Conservation (phyloP, 2,797 vertebrate species). For the Eulemur rubriventer region DNA sequence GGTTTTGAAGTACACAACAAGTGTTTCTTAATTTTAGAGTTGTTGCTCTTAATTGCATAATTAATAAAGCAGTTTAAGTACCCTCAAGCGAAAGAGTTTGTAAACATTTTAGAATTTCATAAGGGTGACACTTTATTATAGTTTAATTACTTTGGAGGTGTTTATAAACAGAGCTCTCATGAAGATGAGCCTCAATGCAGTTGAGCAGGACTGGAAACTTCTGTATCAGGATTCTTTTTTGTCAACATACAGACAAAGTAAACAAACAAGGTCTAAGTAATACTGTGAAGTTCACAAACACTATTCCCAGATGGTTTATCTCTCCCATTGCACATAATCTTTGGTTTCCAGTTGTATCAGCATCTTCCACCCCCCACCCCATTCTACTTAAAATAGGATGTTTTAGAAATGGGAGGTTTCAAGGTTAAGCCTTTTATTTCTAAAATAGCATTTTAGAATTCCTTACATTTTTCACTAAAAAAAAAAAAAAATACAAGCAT, state of each 20-base stretch:
- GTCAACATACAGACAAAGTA: not conserved
- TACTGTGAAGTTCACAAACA: not conserved
- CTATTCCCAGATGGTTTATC: not conserved
- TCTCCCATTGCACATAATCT: not conserved
- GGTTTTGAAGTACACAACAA: not conserved
- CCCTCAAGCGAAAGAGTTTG: conserved; percentile 23
- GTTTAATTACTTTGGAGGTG: conserved; percentile 52
- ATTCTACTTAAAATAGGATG: not conserved
- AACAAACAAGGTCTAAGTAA: not conserved
- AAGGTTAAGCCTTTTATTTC: not conserved
- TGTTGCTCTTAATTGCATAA: conserved; percentile 43
- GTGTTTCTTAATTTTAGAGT: conserved; percentile 48
- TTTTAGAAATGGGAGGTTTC: not conserved
- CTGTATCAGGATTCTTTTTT: not conserved
- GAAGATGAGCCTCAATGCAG: not conserved
- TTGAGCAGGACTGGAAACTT: not conserved
- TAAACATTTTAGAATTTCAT: conserved; percentile 60
- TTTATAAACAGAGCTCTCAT: not conserved
- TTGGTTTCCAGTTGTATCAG: not conserved
- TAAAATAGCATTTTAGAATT: not conserved
- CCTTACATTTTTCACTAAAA: not conserved
- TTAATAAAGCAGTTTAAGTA: conserved; percentile 39
- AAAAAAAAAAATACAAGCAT: not conserved
- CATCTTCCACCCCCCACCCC: accelerated
- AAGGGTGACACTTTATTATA: conserved; percentile 46